Percentiles rank a stretch among this genome's conserved stretches.
Conservation (phyloP, 2,888 invertebrate genomes). For the Mesoligia furuncula region DNA sequence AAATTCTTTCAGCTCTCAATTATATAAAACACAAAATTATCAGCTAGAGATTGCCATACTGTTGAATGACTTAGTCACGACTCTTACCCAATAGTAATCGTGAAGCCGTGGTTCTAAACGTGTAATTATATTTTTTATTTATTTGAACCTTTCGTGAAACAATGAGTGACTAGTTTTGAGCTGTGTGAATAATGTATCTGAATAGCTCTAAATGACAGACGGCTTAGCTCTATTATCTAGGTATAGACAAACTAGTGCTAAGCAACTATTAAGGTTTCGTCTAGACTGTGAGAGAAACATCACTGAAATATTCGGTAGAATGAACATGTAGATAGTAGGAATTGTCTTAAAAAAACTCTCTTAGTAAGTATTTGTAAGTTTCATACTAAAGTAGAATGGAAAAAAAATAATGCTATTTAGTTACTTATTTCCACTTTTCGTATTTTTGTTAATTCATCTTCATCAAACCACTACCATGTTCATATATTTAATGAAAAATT, state of each 20-base stretch:
- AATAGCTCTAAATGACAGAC: constrained; percentile 32
- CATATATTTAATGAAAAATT: background rate
- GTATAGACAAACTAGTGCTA: background rate
- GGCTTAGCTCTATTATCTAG: constrained; percentile 13
- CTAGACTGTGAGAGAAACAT: constrained; percentile 4
- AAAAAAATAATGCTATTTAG: background rate
- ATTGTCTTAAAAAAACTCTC: background rate
- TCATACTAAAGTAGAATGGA: background rate
- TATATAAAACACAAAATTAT: constrained; percentile 55
- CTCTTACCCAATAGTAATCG: constrained; percentile 61
- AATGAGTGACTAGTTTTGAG: constrained; percentile 53
- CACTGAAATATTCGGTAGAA: background rate
- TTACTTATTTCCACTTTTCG: background rate
- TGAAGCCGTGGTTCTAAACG: constrained; percentile 61
- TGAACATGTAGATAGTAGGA: background rate
- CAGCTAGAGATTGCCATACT: constrained; percentile 66
- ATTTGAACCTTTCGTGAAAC: constrained; percentile 69
- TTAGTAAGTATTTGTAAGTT: background rate
- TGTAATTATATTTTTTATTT: constrained; percentile 69
- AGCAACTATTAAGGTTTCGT: constrained; percentile 34
- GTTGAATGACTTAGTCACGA: constrained; percentile 67
- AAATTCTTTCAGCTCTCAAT: constrained; percentile 2
- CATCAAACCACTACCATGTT: background rate
- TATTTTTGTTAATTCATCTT: background rate
- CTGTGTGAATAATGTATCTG: constrained; percentile 36